Evolutionary conservation across 2,888 invertebrate genomes (phyloP), one percentile per base, ranked within the genome.

Genomic region (Ypsolopha scabrella): DNA sequence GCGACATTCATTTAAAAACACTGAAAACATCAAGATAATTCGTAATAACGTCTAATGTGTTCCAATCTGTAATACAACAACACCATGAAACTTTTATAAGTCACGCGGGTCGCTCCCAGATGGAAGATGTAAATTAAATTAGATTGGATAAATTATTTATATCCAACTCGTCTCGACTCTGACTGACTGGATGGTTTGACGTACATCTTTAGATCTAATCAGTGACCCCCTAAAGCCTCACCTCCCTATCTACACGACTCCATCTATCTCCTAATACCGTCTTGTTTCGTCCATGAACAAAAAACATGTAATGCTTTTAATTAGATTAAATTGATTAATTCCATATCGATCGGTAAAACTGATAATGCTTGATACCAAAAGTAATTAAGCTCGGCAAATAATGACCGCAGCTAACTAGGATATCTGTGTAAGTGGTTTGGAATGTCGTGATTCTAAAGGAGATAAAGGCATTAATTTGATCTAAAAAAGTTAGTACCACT

Each of bases 311-410:
- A 82, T 79, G 80, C 80, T 81, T 85, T 86, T 86, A 86, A 86
- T 86, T 86, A 86, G 80, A 85, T 85, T 85, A 83, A 81, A 85
- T 85, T 83, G 83, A 83, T 83, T 85, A 80, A 81, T 78, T 78
- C 75, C 72, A 67, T 80, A 67, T 67, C 67, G 82, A 82, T 83
- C 76, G 73, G 64, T 58, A 60, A 57, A 59, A 56, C 54, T 66
- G 83, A 83, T 83, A 78, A 61, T 62, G 60, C 58, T 66, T 64
- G 67, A 76, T 73, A 65, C 70, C 61, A 65, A 64, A 69, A 70
- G 79, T 82, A 83, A 83, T 85, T 82, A 85, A 77, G 74, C 74
- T 75, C 70, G 62, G 76, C 75, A 75, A 80, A 82, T 80, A 80
- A 74, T 72, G 71, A 72, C 64, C 69, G 67, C 69, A 68, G 64